These are phyloP conservation scores for Pachycephus smyrnensis DNA, from an alignment of 2,888 invertebrate species.

Conservation along the genomic window DNA sequence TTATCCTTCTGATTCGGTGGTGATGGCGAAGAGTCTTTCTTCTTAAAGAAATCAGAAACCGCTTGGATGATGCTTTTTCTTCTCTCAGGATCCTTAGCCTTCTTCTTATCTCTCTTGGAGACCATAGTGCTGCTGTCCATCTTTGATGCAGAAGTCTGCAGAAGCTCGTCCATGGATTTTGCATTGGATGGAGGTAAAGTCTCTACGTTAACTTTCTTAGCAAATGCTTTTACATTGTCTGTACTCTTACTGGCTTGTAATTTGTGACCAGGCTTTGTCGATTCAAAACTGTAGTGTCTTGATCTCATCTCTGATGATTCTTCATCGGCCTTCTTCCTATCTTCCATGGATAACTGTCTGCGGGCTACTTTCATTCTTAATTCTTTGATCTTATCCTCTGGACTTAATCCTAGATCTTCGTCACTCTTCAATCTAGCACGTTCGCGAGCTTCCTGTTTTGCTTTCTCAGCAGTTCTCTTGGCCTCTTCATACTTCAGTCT, in stretches of 20 bases:
- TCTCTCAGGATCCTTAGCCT: constrained; percentile 77
- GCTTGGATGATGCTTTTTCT: constrained; percentile 87
- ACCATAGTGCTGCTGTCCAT: constrained; percentile 30
- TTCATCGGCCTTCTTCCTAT: constrained; percentile 42
- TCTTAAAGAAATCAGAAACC: constrained; percentile 85
- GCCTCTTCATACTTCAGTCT: constrained; percentile 68
- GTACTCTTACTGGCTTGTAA: constrained; percentile 63
- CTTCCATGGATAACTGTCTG: constrained; percentile 57
- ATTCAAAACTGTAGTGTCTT: constrained; percentile 47
- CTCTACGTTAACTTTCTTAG: constrained; percentile 47
- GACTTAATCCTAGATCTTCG: constrained; percentile 79
- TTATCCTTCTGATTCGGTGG: constrained; percentile 65
- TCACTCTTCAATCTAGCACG: constrained; percentile 78
- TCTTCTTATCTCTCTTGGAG: constrained; percentile 66
- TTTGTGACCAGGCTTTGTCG: constrained; percentile 38
- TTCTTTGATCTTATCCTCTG: constrained; percentile 74
- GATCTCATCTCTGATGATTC: constrained; percentile 35
- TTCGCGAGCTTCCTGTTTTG: constrained; percentile 74
- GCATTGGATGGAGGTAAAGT: constrained; percentile 43
- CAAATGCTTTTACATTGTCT: constrained; percentile 58
- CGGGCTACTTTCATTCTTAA: constrained; percentile 68
- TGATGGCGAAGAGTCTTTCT: constrained; percentile 71
- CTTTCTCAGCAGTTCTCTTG: constrained; percentile 70
- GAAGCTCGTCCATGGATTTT: constrained; percentile 61
- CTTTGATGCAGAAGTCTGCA: constrained; percentile 30